phyloP scores from a whole-genome alignment of 2,888 invertebrate species.

The Lycia hirtaria region DNA sequence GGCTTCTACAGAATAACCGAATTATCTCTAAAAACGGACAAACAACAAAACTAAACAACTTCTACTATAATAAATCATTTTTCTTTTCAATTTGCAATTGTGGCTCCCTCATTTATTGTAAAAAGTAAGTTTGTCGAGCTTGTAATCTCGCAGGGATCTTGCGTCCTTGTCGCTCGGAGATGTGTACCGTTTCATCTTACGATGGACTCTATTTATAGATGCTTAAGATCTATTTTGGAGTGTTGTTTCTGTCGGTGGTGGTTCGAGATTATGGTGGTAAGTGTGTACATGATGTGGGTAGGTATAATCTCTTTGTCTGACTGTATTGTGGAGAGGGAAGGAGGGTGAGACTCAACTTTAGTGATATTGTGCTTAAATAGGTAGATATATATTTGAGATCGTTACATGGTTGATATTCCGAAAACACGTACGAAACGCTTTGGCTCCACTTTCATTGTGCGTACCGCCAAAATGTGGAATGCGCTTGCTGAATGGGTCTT shows the following conservation, averaged over 20 bases:
- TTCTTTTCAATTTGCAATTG: background rate
- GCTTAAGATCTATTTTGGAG: conserved; percentile 19
- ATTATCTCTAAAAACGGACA: background rate
- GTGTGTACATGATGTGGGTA: conserved; percentile 10
- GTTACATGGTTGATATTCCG: too few species aligned
- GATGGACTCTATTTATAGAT: conserved; percentile 16
- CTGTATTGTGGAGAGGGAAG: conserved; percentile 18
- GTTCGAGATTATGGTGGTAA: conserved; percentile 27
- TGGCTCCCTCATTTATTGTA: background rate
- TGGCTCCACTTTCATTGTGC: too few species aligned
- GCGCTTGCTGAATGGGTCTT: too few species aligned
- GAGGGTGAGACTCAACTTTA: conserved; percentile 13
- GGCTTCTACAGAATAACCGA: conserved; percentile 22
- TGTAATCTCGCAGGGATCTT: conserved; percentile 38
- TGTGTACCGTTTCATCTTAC: conserved; percentile 22
- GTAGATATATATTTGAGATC: background rate
- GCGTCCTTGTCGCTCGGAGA: conserved; percentile 34
- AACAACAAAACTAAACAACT: background rate
- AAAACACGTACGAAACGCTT: too few species aligned
- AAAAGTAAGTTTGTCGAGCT: background rate
- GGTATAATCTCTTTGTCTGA: conserved; percentile 25
- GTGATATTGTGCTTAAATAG: too few species aligned
- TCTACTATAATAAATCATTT: background rate
- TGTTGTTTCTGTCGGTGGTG: conserved; percentile 9
- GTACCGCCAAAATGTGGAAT: too few species aligned